These are phyloP conservation scores for Phrynocephalus guinanensis DNA, from an alignment of 2,797 vertebrate genomes.

Conservation along the genomic window DNA sequence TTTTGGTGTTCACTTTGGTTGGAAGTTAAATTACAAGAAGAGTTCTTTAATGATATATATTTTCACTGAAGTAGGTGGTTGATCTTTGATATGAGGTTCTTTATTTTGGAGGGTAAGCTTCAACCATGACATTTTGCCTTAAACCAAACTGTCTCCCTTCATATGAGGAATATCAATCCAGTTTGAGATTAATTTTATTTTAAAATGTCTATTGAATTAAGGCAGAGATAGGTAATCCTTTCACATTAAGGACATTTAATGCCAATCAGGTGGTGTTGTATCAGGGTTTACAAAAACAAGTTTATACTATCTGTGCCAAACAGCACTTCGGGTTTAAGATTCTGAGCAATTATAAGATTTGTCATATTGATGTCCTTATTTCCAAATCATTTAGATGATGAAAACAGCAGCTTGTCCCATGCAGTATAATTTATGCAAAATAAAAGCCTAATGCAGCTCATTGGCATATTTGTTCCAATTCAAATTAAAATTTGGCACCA, in stretches of 20 bases:
- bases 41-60: no score
- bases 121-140: no score
- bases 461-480: not conserved
- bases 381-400: conserved; percentile 41
- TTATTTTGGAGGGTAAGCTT: no score
- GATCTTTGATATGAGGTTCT: no score
- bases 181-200: not conserved
- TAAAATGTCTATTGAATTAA: conserved; percentile 27
- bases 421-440: conserved; percentile 11
- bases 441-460: not conserved
- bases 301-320: not conserved
- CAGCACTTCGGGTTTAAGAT: conserved; percentile 55
- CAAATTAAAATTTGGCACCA: not conserved
- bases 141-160: no score
- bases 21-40: no score
- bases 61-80: no score
- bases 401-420: not conserved
- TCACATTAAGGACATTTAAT: conserved; percentile 44
- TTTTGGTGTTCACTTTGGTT: no score
- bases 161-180: not conserved
- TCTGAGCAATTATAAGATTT: conserved; percentile 22
- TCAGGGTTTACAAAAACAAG: conserved; percentile 49
- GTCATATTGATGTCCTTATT: conserved; percentile 35
- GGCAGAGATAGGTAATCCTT: conserved; percentile 6
- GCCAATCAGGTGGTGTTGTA: conserved; percentile 45